Conservation (phyloP, 2,888 invertebrate species). For the Drosophila sordidapex region DNA sequence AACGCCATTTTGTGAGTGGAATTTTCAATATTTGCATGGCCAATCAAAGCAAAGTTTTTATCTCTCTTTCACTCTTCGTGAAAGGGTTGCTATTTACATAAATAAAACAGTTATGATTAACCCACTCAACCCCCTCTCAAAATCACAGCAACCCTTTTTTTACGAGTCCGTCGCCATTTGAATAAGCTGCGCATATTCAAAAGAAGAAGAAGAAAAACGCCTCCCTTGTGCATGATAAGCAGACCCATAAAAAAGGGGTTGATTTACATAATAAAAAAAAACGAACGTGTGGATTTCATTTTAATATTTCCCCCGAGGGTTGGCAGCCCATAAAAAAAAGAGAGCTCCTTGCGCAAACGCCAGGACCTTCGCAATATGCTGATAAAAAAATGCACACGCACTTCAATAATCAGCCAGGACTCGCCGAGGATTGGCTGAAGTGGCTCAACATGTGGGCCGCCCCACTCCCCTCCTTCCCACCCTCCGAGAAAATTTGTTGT, state of each 20-base stretch:
- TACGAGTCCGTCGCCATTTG: conserved; percentile 60
- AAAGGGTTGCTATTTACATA: conserved; percentile 80
- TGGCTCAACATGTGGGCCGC: conserved; percentile 58
- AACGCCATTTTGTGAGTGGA: conserved; percentile 43
- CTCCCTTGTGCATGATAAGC: conserved; percentile 48
- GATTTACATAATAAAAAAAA: conserved; percentile 79
- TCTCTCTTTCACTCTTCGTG: conserved; percentile 11
- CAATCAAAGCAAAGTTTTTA: conserved; percentile 55
- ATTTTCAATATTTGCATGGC: conserved; percentile 46
- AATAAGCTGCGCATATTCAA: conserved; percentile 68
- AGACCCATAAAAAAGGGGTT: conserved; percentile 71
- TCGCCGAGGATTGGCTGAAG: conserved; percentile 58
- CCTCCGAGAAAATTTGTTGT: neutral
- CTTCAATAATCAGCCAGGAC: conserved; percentile 1
- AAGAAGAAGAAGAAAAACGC: conserved; percentile 24
- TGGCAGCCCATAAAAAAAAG: conserved; percentile 1
- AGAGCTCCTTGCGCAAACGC: conserved; percentile 65
- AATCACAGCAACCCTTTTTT: conserved; percentile 78
- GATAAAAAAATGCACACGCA: conserved; percentile 32
- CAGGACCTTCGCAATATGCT: conserved; percentile 47
- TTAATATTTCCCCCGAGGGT: conserved; percentile 73
- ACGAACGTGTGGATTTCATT: conserved; percentile 69
- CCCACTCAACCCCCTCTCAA: conserved; percentile 7
- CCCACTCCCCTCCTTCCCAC: neutral
- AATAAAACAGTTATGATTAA: conserved; percentile 51